phyloP scores from a whole-genome alignment of 2,113 vertebrate genomes.

The Pluvianellus socialis region DNA sequence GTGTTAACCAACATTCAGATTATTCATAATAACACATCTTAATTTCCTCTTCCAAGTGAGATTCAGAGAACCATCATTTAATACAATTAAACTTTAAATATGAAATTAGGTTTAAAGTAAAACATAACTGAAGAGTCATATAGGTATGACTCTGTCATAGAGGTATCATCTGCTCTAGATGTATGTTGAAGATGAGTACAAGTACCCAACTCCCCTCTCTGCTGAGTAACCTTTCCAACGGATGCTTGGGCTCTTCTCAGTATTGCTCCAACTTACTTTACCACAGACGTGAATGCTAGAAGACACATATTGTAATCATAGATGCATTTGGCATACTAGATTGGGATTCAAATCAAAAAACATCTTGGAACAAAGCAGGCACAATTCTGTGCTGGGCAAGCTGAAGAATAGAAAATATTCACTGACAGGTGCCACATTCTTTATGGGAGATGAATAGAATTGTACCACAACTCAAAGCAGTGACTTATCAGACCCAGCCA shows the following conservation, averaged over 20 bases:
- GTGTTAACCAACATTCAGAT: neutral
- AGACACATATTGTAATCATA: neutral
- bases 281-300: neutral
- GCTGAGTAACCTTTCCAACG: neutral
- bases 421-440: neutral
- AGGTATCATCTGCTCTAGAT: neutral
- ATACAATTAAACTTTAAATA: neutral
- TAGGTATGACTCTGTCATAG: neutral
- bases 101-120: neutral
- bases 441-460: neutral
- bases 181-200: neutral
- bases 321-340: neutral
- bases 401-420: neutral
- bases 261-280: neutral
- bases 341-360: neutral
- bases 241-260: neutral
- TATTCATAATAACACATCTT: neutral
- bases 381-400: neutral
- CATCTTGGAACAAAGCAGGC: neutral
- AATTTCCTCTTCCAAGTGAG: neutral
- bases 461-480: neutral
- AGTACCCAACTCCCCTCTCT: neutral
- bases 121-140: neutral
- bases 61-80: neutral
- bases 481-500: neutral